phyloP scores from a whole-genome alignment of 2,888 invertebrate genomes.

The Platynereis dumerilii region DNA sequence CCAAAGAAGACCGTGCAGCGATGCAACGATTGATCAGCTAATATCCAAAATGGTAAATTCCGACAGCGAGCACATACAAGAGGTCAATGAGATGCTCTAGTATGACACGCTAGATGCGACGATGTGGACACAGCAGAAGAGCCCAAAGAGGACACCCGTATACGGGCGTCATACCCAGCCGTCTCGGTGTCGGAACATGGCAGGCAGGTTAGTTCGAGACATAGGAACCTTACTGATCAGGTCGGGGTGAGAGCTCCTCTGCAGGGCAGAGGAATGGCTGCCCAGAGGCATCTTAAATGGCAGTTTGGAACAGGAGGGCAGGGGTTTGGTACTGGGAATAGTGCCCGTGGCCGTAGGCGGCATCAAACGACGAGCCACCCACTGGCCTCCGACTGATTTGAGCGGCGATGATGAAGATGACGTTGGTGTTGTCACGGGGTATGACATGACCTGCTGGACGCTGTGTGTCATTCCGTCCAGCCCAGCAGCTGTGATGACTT shows the following conservation, averaged over 20 bases:
- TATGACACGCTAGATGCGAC: not conserved
- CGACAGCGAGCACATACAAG: too few species aligned
- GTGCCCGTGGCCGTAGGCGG: constrained; percentile 4
- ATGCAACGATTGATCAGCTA: too few species aligned
- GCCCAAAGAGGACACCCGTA: not conserved
- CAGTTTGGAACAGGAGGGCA: not conserved
- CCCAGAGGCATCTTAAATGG: too few species aligned
- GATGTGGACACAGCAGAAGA: not conserved
- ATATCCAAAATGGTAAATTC: not conserved
- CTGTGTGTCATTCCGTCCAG: too few species aligned
- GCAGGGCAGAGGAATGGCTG: not conserved
- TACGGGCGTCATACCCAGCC: constrained; percentile 1
- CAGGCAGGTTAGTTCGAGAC: constrained; percentile 1
- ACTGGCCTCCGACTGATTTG: not conserved
- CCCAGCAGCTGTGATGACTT: not conserved
- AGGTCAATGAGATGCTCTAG: too few species aligned
- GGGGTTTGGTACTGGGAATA: not conserved
- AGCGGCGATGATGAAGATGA: too few species aligned
- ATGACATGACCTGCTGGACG: too few species aligned
- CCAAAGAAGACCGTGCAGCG: too few species aligned
- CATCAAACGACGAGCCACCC: not conserved
- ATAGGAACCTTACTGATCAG: not conserved
- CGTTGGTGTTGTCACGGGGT: too few species aligned
- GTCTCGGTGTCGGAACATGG: not conserved
- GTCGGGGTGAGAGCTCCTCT: not conserved